Evolutionary conservation across 2,888 invertebrate genomes (phyloP).

Genomic region (Meliscaeva auricollis): DNA sequence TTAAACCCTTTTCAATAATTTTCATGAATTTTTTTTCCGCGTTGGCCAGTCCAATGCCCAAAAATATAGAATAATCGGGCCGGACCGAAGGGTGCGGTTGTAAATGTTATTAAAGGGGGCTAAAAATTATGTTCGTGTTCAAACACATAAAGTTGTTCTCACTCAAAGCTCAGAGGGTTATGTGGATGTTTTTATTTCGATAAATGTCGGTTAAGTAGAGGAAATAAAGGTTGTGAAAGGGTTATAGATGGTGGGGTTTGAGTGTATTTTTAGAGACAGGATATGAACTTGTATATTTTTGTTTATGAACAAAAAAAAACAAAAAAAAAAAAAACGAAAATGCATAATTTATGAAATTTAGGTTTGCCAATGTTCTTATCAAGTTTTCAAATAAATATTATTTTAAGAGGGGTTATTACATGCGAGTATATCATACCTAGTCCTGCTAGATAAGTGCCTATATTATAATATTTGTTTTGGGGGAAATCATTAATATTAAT

Average conservation of each 20-base stretch:
- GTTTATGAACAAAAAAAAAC: neutral
- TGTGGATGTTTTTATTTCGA: neutral
- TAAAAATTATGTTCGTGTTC: slow-evolving; percentile 10
- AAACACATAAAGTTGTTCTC: slow-evolving; percentile 20
- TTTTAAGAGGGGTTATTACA: slow-evolving; percentile 10
- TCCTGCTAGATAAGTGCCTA: neutral
- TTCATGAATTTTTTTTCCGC: slow-evolving; percentile 31
- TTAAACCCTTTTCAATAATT: slow-evolving; percentile 56
- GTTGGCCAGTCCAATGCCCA: neutral
- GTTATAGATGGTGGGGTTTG: neutral
- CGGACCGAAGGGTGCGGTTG: slow-evolving; percentile 32
- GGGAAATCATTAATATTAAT: slow-evolving; percentile 10
- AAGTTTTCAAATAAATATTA: slow-evolving; percentile 21
- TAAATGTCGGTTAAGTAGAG: slow-evolving; percentile 4
- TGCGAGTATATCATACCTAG: neutral
- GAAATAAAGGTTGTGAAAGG: neutral
- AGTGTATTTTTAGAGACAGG: too few relatives aligned
- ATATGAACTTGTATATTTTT: too few relatives aligned
- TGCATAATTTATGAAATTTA: slow-evolving; percentile 28
- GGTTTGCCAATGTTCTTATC: slow-evolving; percentile 6
- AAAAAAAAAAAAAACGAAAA: neutral
- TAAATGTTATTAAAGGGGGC: slow-evolving; percentile 39
- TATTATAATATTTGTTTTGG: neutral
- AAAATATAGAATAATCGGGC: slow-evolving; percentile 4
- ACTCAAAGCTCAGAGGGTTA: slow-evolving; percentile 27